Evolutionary conservation across 2,888 invertebrate species (phyloP).

Genomic region (Rotaria socialis): DNA sequence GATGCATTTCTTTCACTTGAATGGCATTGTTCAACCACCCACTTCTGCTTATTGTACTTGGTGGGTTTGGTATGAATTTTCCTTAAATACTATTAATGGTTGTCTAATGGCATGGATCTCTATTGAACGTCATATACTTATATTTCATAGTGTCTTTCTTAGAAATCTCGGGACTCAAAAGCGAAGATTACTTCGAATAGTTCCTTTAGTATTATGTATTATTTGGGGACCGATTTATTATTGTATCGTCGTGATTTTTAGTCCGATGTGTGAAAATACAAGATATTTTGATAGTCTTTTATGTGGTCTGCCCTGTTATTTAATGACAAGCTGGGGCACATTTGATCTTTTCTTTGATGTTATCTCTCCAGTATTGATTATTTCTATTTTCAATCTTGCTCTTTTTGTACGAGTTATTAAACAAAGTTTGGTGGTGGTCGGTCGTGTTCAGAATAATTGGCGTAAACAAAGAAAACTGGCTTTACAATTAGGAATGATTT

Average conservation of each 20-base stretch:
- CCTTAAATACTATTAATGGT: not conserved
- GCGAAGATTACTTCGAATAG: not conserved
- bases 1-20: not conserved
- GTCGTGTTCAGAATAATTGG: not conserved
- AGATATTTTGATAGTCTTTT: not conserved
- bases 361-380: not conserved
- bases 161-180: not conserved
- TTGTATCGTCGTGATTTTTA: not conserved
- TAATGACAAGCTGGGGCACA: not conserved
- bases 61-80: not conserved
- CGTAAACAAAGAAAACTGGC: not conserved
- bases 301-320: not conserved
- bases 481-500: not conserved
- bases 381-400: not conserved
- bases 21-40: not conserved
- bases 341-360: not conserved
- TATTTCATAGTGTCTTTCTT: not conserved
- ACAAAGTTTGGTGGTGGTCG: not conserved
- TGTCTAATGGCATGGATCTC: not conserved
- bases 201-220: not conserved
- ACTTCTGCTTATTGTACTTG: not conserved
- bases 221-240: not conserved
- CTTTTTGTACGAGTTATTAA: not conserved
- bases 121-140: not conserved
- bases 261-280: not conserved